Conservation (phyloP, 2,888 invertebrate species). For the Agonum fuliginosum region DNA sequence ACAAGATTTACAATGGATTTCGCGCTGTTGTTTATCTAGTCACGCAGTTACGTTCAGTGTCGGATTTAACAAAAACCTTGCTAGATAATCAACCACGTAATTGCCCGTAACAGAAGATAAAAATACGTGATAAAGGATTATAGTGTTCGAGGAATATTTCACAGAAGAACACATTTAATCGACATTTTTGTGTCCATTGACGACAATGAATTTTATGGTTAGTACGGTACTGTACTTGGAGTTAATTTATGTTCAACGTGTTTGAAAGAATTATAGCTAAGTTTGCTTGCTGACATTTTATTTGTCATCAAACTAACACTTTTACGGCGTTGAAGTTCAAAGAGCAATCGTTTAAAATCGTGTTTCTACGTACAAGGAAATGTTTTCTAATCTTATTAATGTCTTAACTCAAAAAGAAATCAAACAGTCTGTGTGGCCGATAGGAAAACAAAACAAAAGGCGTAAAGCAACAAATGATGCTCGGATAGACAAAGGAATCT, state of each 20-base stretch:
- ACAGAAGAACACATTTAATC: neutral
- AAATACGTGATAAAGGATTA: slow-evolving; percentile 25
- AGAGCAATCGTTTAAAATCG: slow-evolving; percentile 41
- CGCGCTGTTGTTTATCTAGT: slow-evolving; percentile 40
- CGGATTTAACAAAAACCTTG: neutral
- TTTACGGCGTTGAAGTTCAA: slow-evolving; percentile 25
- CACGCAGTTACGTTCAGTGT: slow-evolving; percentile 23
- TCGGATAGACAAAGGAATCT: slow-evolving; percentile 37
- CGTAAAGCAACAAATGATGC: slow-evolving; percentile 25
- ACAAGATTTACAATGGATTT: slow-evolving; percentile 42
- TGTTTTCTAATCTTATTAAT: slow-evolving; percentile 41
- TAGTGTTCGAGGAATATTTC: neutral
- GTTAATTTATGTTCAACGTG: slow-evolving; percentile 38
- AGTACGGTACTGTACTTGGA: slow-evolving; percentile 17
- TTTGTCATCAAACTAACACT: slow-evolving; percentile 37
- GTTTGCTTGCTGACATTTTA: slow-evolving; percentile 39
- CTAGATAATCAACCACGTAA: slow-evolving; percentile 28
- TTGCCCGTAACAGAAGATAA: slow-evolving; percentile 14
- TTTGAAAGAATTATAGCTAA: slow-evolving; percentile 39
- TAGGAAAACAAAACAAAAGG: slow-evolving; percentile 27
- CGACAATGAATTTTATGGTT: slow-evolving; percentile 20
- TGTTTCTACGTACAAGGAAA: slow-evolving; percentile 28
- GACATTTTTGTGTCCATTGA: slow-evolving; percentile 7
- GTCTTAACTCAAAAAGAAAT: slow-evolving; percentile 4
- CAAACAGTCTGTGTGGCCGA: slow-evolving; percentile 12